These are phyloP conservation scores for Papilio polyxenes DNA, from an alignment of 1,140 invertebrate genomes.

Conservation along the genomic window DNA sequence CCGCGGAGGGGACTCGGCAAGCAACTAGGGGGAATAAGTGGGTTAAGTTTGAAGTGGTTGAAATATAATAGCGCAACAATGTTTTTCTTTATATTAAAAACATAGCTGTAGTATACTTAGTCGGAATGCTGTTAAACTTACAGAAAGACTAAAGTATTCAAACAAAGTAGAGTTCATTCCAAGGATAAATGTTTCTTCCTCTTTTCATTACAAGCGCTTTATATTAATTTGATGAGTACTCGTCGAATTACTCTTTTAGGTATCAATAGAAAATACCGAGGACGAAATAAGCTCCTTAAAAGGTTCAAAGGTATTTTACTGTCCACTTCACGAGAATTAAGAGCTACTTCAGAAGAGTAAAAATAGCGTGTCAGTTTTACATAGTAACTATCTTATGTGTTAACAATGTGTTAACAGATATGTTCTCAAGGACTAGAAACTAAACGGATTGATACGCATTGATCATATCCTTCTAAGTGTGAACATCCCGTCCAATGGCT, in stretches of 20 bases:
- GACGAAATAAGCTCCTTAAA: neutral
- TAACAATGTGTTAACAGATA: constrained; percentile 10
- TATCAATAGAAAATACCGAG: neutral
- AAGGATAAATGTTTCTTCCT: neutral
- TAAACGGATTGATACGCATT: neutral
- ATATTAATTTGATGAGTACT: too few relatives aligned
- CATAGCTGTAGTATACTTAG: neutral
- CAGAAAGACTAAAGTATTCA: too few relatives aligned
- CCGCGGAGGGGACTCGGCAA: neutral
- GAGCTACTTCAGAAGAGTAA: too few relatives aligned
- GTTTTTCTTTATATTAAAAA: neutral
- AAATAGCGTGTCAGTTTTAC: neutral
- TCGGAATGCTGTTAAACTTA: too few relatives aligned
- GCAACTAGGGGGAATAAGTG: constrained; percentile 5
- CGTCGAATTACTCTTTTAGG: too few relatives aligned
- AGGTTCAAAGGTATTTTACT: neutral
- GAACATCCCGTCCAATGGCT: neutral
- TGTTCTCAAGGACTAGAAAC: neutral
- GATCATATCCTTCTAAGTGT: constrained; percentile 10
- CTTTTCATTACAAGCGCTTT: neutral
- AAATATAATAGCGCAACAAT: neutral
- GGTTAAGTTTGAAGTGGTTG: constrained; percentile 12
- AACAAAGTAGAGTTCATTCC: too few relatives aligned
- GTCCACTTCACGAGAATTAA: neutral
- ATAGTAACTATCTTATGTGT: neutral